Percentiles rank a stretch among this genome's conserved stretches.
Conservation (phyloP, 1,140 invertebrate genomes). For the Aphaenogaster rudis region DNA sequence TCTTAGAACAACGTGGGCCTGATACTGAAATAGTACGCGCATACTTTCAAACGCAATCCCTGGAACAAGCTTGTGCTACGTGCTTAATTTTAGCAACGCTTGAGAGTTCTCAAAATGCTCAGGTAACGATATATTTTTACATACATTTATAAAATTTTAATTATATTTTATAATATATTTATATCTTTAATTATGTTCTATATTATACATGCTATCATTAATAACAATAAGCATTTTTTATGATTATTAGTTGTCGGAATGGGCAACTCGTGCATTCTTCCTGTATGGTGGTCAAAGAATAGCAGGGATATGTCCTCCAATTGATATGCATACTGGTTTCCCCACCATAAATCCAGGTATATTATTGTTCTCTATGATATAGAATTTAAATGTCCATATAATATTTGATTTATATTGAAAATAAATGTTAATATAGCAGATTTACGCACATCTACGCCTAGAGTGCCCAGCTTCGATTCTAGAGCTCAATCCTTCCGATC, state of each 20-base stretch:
- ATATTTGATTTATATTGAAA: conserved; percentile 23
- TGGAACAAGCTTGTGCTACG: conserved; percentile 96
- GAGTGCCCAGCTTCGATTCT: conserved; percentile 76
- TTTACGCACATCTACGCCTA: conserved; percentile 84
- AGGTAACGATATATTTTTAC: conserved; percentile 85
- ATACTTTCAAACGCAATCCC: conserved; percentile 94
- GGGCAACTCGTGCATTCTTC: conserved; percentile 97
- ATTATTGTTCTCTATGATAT: neutral
- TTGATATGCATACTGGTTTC: conserved; percentile 75
- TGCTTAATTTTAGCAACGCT: conserved; percentile 94
- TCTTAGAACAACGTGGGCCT: conserved; percentile 93
- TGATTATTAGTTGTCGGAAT: conserved; percentile 89
- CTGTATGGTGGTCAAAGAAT: conserved; percentile 93
- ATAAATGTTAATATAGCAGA: conserved; percentile 62
- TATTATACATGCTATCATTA: neutral
- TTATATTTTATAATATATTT: neutral
- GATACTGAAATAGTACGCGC: conserved; percentile 94
- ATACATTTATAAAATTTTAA: neutral
- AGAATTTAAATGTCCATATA: neutral
- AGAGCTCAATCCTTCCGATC: conserved; percentile 74
- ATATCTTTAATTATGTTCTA: neutral
- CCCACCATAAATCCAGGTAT: conserved; percentile 73
- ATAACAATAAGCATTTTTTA: conserved; percentile 28
- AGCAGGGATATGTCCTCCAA: conserved; percentile 59
- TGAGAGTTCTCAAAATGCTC: conserved; percentile 89